phyloP scores from a whole-genome alignment of 2,797 vertebrate genomes.

The Pseudomugil tenellus region DNA sequence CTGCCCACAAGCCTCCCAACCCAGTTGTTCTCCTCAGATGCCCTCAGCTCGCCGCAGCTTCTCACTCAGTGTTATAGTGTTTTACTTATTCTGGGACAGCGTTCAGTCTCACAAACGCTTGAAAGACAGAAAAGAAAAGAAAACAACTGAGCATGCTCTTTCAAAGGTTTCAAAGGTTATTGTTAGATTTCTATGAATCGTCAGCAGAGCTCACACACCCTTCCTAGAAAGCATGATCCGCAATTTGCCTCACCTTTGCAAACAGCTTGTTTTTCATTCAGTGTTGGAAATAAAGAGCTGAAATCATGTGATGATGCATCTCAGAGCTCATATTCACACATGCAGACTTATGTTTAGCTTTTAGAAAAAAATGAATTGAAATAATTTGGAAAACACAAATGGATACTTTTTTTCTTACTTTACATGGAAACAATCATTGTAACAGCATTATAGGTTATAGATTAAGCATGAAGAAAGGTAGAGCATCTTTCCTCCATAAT shows the following conservation, averaged over 20 bases:
- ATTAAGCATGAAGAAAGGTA: too few relatives aligned
- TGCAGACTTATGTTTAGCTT: not conserved
- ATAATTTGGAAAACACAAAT: not conserved
- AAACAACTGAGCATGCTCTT: not conserved
- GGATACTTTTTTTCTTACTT: not conserved
- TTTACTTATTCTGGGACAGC: not conserved
- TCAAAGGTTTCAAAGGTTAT: not conserved
- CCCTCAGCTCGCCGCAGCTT: conserved; percentile 7
- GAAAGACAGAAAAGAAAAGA: not conserved
- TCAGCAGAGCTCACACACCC: conserved; percentile 22
- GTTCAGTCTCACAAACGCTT: too few relatives aligned
- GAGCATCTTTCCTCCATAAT: not conserved
- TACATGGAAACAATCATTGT: not conserved
- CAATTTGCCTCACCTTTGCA: not conserved
- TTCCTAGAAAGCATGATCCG: conserved; percentile 13
- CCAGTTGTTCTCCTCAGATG: conserved; percentile 32
- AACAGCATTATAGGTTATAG: too few relatives aligned
- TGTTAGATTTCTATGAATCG: conserved; percentile 11
- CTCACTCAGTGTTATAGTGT: not conserved
- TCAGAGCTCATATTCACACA: too few relatives aligned
- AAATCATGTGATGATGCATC: too few relatives aligned
- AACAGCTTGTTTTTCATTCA: not conserved
- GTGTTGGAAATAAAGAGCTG: not conserved
- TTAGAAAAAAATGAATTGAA: not conserved
- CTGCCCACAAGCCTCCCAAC: conserved; percentile 46